A percentile compares a stretch with the other conserved stretches of the same genome.
These are phyloP conservation scores for Anolis apletophallus DNA, from an alignment of 2,797 vertebrate species.

Conservation along the genomic window DNA sequence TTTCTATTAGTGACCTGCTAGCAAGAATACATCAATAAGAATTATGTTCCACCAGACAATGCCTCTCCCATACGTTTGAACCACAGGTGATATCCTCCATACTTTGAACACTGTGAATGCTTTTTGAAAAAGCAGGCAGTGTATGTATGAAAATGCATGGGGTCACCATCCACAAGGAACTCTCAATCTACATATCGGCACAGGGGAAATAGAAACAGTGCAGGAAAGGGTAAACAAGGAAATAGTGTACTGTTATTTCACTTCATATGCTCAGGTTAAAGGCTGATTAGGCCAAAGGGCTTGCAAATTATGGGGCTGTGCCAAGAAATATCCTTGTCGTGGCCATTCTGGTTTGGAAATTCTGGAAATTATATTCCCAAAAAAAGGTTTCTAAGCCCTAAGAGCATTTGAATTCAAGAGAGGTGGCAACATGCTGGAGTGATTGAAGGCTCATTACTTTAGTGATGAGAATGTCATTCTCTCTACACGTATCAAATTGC, in stretches of 20 bases:
- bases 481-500: neutral
- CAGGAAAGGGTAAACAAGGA: neutral
- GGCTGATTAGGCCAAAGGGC: neutral
- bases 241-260: neutral
- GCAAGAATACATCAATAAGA: too few species aligned
- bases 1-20: too few species aligned
- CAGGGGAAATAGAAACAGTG: too few species aligned
- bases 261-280: neutral
- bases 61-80: neutral
- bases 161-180: neutral
- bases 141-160: too few species aligned
- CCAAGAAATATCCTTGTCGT: neutral
- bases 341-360: too few species aligned
- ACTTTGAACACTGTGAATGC: neutral
- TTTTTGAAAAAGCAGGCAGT: neutral
- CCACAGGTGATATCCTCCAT: neutral
- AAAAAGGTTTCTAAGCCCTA: too few species aligned
- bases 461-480: neutral
- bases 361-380: too few species aligned
- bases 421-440: too few species aligned
- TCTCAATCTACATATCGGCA: neutral
- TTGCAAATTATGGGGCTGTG: neutral
- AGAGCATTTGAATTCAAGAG: too few species aligned
- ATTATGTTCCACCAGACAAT: neutral
- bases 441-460: neutral